Evolutionary conservation across 2,888 invertebrate genomes (phyloP), one percentile per base, ranked within the genome.

Genomic region (Folsomia manolachei): DNA sequence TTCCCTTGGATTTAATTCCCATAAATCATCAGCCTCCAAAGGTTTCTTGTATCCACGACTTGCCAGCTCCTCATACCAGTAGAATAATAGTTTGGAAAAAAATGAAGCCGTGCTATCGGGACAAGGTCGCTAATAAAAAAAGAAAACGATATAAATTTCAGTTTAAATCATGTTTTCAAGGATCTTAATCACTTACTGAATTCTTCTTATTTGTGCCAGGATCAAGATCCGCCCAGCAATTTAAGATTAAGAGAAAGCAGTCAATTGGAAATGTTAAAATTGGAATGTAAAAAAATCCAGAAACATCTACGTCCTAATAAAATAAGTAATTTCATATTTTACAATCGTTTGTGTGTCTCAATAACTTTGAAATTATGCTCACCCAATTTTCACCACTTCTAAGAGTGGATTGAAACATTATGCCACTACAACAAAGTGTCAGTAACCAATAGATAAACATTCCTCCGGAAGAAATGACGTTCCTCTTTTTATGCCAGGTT

Each of bases 381-480:
- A n/a, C n/a, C n/a, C n/a, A n/a, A 39, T 39, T 39, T 39, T 39
- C 7, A 9, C 14, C 39, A 39, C 14, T 39, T 39, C 39, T 4
- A 9, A 39, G 14, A 39, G 39, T 14, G 4, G 39, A 39, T 39
- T 39, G 39, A 14, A 39, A 39, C 14, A 39, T 39, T 39, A 39
- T 9, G 39, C 4, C 14, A 39, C 14, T 14, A 14, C 39, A 39
- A 14, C 39, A 26, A 0, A 88, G 86, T 70, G 93, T 84, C 0
- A 95, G 82, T 23, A 96, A 85, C 96, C 97, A 97, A 85, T 96
- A 97, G 78, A 95, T 85, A 85, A 95, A 97, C 73, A 95, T 86
- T 68, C 93, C 88, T 2, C 97, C 97, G 2, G 97, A 97, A n/a
- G 95, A 91, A 82, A 14, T 39, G 39, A 39, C 39, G 14, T 14